Conservation (phyloP, 2,888 invertebrate genomes). For the Linnaemya tessellans region DNA sequence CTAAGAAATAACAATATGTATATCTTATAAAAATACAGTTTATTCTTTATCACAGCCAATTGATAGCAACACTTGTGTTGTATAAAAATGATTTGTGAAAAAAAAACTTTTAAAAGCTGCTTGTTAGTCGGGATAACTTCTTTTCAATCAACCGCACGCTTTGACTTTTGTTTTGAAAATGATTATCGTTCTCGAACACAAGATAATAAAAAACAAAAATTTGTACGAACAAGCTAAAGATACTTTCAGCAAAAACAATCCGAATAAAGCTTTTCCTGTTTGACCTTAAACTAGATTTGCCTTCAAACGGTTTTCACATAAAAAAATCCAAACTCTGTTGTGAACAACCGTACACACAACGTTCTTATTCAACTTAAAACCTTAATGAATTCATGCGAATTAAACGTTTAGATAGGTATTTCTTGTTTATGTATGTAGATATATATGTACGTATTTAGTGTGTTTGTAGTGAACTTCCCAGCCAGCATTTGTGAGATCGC, state of each 20-base stretch:
- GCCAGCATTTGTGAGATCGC: too few species aligned
- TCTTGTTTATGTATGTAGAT: background rate
- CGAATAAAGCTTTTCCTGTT: slow-evolving; percentile 53
- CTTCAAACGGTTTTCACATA: slow-evolving; percentile 10
- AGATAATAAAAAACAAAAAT: slow-evolving; percentile 37
- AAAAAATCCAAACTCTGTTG: slow-evolving; percentile 1
- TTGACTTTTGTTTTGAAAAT: slow-evolving; percentile 52
- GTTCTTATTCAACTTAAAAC: background rate
- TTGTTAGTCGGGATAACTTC: slow-evolving; percentile 18
- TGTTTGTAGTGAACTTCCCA: too few species aligned
- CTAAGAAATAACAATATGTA: background rate
- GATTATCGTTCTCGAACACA: slow-evolving; percentile 34
- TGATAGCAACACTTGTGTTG: slow-evolving; percentile 20
- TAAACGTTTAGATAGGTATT: slow-evolving; percentile 18
- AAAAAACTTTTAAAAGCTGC: background rate
- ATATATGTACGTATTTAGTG: background rate
- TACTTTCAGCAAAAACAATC: slow-evolving; percentile 3
- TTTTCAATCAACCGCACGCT: slow-evolving; percentile 50
- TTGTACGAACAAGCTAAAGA: background rate
- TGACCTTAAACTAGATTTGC: slow-evolving; percentile 64
- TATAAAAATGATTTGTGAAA: background rate
- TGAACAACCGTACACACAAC: slow-evolving; percentile 17
- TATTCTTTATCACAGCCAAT: slow-evolving; percentile 43
- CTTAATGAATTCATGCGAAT: slow-evolving; percentile 31
- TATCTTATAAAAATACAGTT: background rate